phyloP scores from a whole-genome alignment of 2,797 vertebrate species.

The Crocodylus rhombifer region DNA sequence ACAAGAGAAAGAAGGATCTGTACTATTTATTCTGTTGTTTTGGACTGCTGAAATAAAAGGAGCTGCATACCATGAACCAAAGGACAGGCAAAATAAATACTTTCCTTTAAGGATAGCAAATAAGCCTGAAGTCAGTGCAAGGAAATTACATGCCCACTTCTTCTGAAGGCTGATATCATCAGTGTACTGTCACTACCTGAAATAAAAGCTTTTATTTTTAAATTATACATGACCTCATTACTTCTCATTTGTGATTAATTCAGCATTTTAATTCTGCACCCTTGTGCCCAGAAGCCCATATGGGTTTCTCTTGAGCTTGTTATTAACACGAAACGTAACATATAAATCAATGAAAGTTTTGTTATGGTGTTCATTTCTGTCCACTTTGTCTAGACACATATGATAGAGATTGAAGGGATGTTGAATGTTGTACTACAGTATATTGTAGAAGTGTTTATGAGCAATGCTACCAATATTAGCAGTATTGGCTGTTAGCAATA shows the following conservation, averaged over 20 bases:
- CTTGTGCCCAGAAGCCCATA: neutral
- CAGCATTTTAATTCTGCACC: neutral
- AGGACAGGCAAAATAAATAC: neutral
- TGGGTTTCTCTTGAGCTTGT: constrained; percentile 10
- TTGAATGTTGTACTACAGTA: neutral
- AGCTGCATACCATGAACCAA: neutral
- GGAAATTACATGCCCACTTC: neutral
- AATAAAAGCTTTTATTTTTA: neutral
- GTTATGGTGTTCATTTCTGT: neutral
- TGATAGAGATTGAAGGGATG: neutral
- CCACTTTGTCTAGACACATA: neutral
- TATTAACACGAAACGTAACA: neutral
- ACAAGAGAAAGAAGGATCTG: neutral
- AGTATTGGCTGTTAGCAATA: neutral
- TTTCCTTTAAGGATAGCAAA: neutral
- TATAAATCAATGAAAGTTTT: neutral
- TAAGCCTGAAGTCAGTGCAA: neutral
- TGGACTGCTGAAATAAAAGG: neutral
- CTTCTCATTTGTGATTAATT: neutral
- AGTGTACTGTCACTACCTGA: neutral
- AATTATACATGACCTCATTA: neutral
- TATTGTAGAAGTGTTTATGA: neutral
- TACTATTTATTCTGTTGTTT: neutral
- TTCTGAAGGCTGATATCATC: neutral
- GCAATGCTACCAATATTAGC: neutral